Conservation (phyloP, 2,888 invertebrate species). For the Buathra laborator region DNA sequence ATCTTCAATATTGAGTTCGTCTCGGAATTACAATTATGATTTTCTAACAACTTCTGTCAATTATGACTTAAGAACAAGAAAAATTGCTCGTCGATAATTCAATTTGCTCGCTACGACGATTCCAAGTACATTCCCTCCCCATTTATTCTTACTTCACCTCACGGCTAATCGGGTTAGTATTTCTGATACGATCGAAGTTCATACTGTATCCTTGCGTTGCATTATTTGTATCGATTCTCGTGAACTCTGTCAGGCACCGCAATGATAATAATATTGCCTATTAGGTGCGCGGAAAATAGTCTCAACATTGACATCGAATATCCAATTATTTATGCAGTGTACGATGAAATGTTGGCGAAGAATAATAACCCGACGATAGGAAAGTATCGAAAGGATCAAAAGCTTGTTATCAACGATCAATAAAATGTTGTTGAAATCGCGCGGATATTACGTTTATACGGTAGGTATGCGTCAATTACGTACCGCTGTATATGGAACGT, state of each 20-base stretch:
- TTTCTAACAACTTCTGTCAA: constrained; percentile 15
- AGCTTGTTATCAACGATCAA: too few species aligned
- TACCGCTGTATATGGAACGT: too few species aligned
- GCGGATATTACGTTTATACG: too few species aligned
- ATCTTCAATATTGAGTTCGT: neutral
- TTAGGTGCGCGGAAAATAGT: neutral
- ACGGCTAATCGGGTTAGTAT: neutral
- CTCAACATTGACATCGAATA: constrained; percentile 25
- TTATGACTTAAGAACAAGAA: neutral
- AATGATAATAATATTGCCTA: constrained; percentile 17
- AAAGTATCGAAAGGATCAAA: neutral
- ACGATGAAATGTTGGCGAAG: constrained; percentile 24
- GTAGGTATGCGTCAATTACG: too few species aligned
- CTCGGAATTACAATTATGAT: neutral
- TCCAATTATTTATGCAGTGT: constrained; percentile 33
- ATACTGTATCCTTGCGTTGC: neutral
- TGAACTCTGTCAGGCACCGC: neutral
- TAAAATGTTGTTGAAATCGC: too few species aligned
- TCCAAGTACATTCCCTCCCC: neutral
- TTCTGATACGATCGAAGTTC: constrained; percentile 1
- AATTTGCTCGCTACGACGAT: too few species aligned
- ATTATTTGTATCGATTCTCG: constrained; percentile 1
- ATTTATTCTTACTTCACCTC: constrained; percentile 32
- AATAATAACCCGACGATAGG: neutral
- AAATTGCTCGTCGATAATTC: too few species aligned